Base-by-base conservation (phyloP, 2,797 vertebrate species). In the Heliangelus exortis region DNA sequence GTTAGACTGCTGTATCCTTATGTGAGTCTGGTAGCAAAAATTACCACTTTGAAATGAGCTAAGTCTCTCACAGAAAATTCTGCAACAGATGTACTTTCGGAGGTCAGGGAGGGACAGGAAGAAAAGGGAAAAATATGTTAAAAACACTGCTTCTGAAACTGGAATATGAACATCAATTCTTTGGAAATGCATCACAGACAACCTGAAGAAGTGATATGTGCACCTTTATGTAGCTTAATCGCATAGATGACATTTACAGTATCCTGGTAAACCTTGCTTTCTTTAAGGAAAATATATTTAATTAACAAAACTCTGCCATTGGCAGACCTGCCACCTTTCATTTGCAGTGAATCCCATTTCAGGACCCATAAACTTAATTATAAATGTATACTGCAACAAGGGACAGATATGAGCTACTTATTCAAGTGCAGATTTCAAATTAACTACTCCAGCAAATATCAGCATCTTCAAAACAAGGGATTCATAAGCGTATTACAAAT, bases 31-130 rank as follows among this genome's bases (percentile, higher is more conserved):
- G 14, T 48, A 34, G 36, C 3, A 84, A 84, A 82, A 89, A 61
- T 33, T 68, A 58, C 7, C 7, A 21, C 33, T 74, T 71, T 65
- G 19, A 75, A 48, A 74, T 34, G 12, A 86, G 7, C 12, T 28
- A 33, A 66, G 39, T 10, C 9, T 77, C 72, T 23, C 39, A 79
- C 45, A 65, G 29, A 75, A 19, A 65, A 4, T 7, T 65, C 22
- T 75, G 16, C 22, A 90, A 76, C 10, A 43, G 68, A 34, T 23
- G 4, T 6, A 29, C 5, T 84, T 89, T 73, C 11, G 31, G 61
- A 8, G 10, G 3, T 1, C 2, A 22, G 2, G 1, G 9, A 7
- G 12, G 4, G 2, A 2, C 16, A 2, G 1, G 11, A 8, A 39
- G 36, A 17, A 41, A 3, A 4, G 5, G 10, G 15, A 54, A 58